Percentiles rank a stretch among this genome's conserved stretches.
Evolutionary conservation across 2,888 invertebrate species (phyloP).

Genomic region (Tuta absoluta): DNA sequence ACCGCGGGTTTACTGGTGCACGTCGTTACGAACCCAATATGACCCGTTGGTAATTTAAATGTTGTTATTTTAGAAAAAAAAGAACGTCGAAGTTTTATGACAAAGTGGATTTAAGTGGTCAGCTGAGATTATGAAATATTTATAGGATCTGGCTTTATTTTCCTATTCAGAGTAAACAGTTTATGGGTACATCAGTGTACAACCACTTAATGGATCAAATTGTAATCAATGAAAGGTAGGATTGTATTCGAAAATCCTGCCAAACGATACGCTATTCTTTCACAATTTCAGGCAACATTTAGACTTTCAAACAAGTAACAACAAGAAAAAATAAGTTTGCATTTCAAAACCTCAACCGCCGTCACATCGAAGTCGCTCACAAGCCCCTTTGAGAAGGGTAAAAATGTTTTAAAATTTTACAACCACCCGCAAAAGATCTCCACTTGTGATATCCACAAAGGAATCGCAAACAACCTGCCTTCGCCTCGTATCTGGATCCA

Average conservation of each 20-base stretch:
- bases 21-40: slow-evolving; percentile 54
- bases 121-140: too few species aligned
- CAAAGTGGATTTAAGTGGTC: too few species aligned
- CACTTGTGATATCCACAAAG: slow-evolving; percentile 23
- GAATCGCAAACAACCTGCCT: slow-evolving; percentile 26
- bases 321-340: background rate
- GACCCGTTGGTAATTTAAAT: slow-evolving; percentile 39
- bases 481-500: slow-evolving; percentile 25
- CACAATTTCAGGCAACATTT: background rate
- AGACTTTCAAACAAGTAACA: background rate
- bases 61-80: background rate
- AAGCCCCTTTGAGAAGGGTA: slow-evolving; percentile 25
- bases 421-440: slow-evolving; percentile 22
- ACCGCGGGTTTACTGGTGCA: slow-evolving; percentile 66
- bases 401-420: slow-evolving; percentile 24
- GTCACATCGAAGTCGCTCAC: slow-evolving; percentile 15
- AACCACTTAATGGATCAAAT: too few species aligned
- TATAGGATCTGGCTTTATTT: too few species aligned
- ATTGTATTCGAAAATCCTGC: too few species aligned
- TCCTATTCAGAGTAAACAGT: too few species aligned
- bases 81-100: background rate
- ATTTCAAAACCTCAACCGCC: background rate
- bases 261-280: too few species aligned
- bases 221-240: too few species aligned
- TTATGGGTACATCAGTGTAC: too few species aligned